These are phyloP conservation scores for Phalanger gymnotis DNA, from an alignment of 2,797 vertebrate genomes.

Conservation along the genomic window DNA sequence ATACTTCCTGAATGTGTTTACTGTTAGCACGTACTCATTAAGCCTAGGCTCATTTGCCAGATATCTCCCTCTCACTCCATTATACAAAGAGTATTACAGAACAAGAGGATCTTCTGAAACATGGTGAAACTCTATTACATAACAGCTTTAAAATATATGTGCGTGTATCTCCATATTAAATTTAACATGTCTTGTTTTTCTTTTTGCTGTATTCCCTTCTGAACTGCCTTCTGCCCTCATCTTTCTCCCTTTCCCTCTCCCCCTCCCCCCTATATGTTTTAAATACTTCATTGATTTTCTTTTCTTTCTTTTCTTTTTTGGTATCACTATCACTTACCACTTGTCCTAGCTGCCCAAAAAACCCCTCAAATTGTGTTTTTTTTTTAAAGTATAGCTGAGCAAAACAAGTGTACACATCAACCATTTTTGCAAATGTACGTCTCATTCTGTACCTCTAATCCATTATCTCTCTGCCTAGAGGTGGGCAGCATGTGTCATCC, in stretches of 20 bases:
- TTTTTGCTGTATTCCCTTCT: background rate
- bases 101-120: background rate
- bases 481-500: background rate
- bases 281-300: background rate
- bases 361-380: background rate
- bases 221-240: background rate
- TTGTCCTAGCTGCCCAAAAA: background rate
- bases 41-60: background rate
- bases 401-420: background rate
- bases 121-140: background rate
- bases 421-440: background rate
- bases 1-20: background rate
- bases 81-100: background rate
- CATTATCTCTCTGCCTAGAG: background rate
- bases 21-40: background rate
- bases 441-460: background rate
- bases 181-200: background rate
- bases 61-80: background rate
- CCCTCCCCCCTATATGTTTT: no score
- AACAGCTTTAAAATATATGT: background rate
- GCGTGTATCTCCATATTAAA: background rate
- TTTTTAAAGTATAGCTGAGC: background rate
- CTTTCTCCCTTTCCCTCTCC: no score
- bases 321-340: background rate
- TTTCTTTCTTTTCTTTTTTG: background rate